Base-by-base conservation (phyloP, 2,888 invertebrate genomes). In the Caenorhabditis sp. region DNA sequence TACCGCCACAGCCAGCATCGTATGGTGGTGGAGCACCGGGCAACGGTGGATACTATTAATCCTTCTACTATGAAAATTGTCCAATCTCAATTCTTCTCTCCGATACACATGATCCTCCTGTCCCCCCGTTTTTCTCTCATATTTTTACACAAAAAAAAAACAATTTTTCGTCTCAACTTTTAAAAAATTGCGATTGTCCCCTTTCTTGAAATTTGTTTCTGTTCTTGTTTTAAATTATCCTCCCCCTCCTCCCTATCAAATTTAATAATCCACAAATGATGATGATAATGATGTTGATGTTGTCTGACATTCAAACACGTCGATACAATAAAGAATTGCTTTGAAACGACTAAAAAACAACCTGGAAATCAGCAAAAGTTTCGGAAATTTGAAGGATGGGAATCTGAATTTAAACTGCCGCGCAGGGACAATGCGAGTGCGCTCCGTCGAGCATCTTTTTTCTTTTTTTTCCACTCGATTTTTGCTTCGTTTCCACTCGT, bases 401-500 rank as follows among this genome's bases (percentile, higher is more conserved):
- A 22, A 2, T 1, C 12, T 0, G 26, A 26, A 54, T 54, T 54
- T 5, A 12, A 54, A 54, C 10, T 26, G 3, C 54, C 54, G 54
- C 54, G 54, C 26, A 14, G 2, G 0, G 1, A 2, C 1, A 26
- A 1, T 59, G 68, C 76, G 59, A 76, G 56, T 66, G 75, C 75
- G 75, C 75, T 47, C 76, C 59, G 51, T 35, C 8, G 76, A 8
- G 12, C 49, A 41, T 22, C 19, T n/a, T 31, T 38, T 58, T 31
- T 49, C 26, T 47, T 41, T 56, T 19, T 19, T 56, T 58, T 61
- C 49, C 49, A 22, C 6, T 44, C 19, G 14, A 16, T 49, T 73
- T 51, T 51, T 41, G 56, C 14, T 14, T n/a, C n/a, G 24, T 59
- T 72, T 59, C 59, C 38, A 14, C 0, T 19, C 38, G 19, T 64